Conservation (phyloP, 2,797 vertebrate genomes). For the Cercopithecus neglectus region DNA sequence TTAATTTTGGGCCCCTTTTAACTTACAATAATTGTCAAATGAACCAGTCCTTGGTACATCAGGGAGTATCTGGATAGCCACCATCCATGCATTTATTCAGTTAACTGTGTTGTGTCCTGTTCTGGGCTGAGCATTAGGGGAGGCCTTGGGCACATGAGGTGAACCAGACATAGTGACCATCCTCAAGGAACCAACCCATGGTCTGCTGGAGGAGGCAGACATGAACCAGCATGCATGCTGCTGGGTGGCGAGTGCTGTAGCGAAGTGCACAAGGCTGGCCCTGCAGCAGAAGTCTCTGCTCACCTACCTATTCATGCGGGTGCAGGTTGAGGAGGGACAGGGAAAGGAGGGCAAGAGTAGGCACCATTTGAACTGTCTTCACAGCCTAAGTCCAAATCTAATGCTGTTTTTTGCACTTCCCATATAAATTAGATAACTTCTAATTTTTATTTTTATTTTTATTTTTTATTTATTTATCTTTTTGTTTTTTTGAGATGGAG, state of each 20-base stretch:
- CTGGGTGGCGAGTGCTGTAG: neutral
- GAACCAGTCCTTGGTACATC: neutral
- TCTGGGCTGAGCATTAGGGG: neutral
- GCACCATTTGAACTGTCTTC: neutral
- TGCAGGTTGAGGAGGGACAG: neutral
- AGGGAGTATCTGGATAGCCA: neutral
- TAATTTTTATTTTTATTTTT: neutral
- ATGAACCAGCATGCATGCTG: accelerated
- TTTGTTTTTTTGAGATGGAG: too few relatives aligned
- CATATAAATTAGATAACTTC: neutral
- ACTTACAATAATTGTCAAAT: neutral
- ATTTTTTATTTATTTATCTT: neutral
- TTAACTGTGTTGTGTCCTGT: neutral
- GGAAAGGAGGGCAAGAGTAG: neutral
- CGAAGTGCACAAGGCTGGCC: neutral
- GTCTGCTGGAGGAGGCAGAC: neutral
- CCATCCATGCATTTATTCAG: neutral
- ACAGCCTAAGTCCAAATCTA: neutral
- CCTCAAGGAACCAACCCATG: neutral
- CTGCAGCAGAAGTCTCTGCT: too few relatives aligned
- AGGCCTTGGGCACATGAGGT: neutral
- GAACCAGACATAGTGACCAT: neutral
- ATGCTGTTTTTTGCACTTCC: neutral
- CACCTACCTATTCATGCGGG: neutral
- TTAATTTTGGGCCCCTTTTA: neutral